Percentiles rank a stretch among this genome's conserved stretches.
phyloP scores from a whole-genome alignment of 2,113 vertebrate genomes.

The Cettia cetti region DNA sequence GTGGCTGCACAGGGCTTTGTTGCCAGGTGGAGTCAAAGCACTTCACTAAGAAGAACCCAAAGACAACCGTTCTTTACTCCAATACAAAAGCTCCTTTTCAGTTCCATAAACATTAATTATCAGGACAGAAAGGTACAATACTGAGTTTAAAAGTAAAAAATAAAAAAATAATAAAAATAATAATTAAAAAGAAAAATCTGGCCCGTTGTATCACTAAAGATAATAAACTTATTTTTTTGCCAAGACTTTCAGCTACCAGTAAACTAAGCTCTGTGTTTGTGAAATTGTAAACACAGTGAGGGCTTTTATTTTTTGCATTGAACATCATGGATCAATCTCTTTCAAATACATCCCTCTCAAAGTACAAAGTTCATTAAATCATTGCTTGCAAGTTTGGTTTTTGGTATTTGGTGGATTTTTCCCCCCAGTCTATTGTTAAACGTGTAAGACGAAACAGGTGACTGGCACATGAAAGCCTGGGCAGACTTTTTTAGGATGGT shows the following conservation, averaged over 20 bases:
- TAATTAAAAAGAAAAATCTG: not conserved
- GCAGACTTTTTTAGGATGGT: not conserved
- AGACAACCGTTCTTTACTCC: constrained; percentile 34
- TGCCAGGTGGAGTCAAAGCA: not conserved
- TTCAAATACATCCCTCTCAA: constrained; percentile 35
- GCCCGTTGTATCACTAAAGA: constrained; percentile 42
- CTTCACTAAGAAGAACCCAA: constrained; percentile 39
- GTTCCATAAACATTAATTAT: not conserved
- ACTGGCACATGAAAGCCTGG: not conserved
- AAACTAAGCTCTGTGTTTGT: not conserved
- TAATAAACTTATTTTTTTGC: constrained; percentile 32
- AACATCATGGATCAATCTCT: constrained; percentile 20
- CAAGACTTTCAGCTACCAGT: constrained; percentile 21
- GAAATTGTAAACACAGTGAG: not conserved
- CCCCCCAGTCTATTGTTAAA: not conserved
- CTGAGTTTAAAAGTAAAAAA: not conserved
- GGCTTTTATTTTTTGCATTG: not conserved
- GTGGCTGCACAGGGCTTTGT: not conserved
- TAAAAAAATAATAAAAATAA: no score
- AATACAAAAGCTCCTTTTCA: constrained; percentile 51
- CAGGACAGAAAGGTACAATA: not conserved
- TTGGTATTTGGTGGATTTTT: not conserved
- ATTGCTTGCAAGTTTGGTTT: not conserved
- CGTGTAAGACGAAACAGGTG: not conserved
- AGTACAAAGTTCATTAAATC: constrained; percentile 45